These are phyloP conservation scores for Zosterops borbonicus DNA, from an alignment of 2,113 vertebrate species.

Conservation along the genomic window DNA sequence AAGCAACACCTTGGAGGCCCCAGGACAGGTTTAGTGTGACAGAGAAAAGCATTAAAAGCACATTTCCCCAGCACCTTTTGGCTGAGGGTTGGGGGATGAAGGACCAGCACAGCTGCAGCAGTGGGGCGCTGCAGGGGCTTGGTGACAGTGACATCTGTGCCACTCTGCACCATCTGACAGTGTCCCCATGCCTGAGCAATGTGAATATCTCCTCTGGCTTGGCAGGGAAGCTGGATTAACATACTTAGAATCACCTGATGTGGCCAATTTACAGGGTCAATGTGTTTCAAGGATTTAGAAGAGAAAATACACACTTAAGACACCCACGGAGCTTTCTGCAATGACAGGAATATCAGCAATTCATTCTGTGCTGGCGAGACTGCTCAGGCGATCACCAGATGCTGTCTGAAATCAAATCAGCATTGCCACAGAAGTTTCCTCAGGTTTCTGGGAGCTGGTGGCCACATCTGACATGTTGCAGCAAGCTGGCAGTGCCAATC, in stretches of 20 bases:
- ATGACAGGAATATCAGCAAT: neutral
- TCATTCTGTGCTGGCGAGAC: neutral
- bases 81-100: neutral
- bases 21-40: neutral
- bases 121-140: neutral
- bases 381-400: neutral
- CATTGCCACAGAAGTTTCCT: neutral
- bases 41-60: neutral
- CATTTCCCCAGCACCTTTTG: no score
- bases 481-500: neutral
- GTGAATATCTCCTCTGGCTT: slow-evolving; percentile 39
- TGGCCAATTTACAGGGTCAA: slow-evolving; percentile 59
- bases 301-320: slow-evolving; percentile 12
- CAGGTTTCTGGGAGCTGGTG: neutral
- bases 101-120: neutral
- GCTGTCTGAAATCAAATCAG: neutral
- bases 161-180: slow-evolving; percentile 24
- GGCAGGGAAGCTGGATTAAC: slow-evolving; percentile 68
- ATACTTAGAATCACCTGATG: slow-evolving; percentile 63
- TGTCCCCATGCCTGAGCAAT: slow-evolving; percentile 24
- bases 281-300: slow-evolving; percentile 53
- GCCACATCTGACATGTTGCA: neutral
- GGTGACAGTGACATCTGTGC: neutral
- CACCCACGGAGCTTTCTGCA: slow-evolving; percentile 11
- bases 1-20: neutral